Conservation (phyloP, 2,113 vertebrate genomes). For the Odocoileus virginianus region DNA sequence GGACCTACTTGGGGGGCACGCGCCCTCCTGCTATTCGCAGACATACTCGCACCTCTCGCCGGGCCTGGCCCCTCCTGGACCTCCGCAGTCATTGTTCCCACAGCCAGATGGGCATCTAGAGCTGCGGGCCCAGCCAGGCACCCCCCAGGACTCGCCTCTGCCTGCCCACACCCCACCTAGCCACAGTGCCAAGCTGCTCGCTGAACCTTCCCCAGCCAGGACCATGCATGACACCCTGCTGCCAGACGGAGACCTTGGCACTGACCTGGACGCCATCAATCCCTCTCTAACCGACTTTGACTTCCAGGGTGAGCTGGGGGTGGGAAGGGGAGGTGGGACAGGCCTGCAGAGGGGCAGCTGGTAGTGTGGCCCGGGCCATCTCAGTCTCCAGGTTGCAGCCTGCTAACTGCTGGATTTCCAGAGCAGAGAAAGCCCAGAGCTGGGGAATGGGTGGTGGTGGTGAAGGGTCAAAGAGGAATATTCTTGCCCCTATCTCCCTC, state of each 20-base stretch:
- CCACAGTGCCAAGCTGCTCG: slow-evolving; percentile 79
- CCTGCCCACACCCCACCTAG: slow-evolving; percentile 85
- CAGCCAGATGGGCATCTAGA: slow-evolving; percentile 78
- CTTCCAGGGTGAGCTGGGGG: slow-evolving; percentile 85
- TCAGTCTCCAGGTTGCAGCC: background rate
- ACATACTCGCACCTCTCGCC: slow-evolving; percentile 81
- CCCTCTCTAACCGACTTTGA: slow-evolving; percentile 95
- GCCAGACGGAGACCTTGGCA: slow-evolving; percentile 87
- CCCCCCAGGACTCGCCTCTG: slow-evolving; percentile 81
- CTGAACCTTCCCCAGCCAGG: slow-evolving; percentile 79
- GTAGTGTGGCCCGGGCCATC: background rate
- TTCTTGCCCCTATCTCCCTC: background rate
- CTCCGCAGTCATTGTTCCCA: slow-evolving; percentile 73
- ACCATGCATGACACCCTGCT: slow-evolving; percentile 86
- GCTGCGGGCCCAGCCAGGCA: slow-evolving; percentile 73
- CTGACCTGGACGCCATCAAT: slow-evolving; percentile 92
- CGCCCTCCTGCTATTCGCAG: slow-evolving; percentile 78
- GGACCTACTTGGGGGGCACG: slow-evolving; percentile 69
- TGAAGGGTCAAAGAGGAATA: background rate
- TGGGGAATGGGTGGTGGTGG: background rate
- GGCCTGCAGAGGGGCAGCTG: background rate
- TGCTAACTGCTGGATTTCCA: background rate
- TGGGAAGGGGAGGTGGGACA: background rate
- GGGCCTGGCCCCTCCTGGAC: slow-evolving; percentile 77
- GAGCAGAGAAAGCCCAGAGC: background rate